phyloP scores from a whole-genome alignment of 2,113 vertebrate genomes.

The Ictalurus furcatus region DNA sequence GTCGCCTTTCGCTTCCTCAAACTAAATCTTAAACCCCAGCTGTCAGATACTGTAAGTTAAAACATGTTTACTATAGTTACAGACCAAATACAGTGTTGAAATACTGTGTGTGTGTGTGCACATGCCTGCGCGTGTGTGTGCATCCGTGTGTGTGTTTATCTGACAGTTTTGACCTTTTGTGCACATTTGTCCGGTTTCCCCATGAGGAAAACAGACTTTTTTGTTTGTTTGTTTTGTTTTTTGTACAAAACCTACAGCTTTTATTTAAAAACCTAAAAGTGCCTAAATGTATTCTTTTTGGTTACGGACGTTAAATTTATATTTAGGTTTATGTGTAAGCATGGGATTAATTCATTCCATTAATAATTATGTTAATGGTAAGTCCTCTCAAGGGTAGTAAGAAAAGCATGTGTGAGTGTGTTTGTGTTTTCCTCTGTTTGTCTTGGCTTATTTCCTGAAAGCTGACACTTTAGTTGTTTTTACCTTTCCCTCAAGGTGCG shows the following conservation, averaged over 20 bases:
- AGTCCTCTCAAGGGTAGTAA: neutral
- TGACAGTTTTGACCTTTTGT: neutral
- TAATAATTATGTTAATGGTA: neutral
- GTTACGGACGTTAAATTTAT: neutral
- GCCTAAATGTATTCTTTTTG: neutral
- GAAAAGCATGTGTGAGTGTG: neutral
- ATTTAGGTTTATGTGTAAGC: neutral
- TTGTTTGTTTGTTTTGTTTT: neutral
- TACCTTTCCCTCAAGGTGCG: constrained; percentile 77
- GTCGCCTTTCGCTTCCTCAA: constrained; percentile 93
- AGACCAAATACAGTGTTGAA: neutral
- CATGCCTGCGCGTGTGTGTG: neutral
- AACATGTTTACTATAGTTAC: neutral
- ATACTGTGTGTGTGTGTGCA: neutral
- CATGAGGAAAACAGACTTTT: neutral
- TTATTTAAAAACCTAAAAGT: neutral
- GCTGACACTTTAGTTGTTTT: neutral
- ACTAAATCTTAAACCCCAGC: constrained; percentile 87
- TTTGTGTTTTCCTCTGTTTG: neutral
- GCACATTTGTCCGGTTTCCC: neutral
- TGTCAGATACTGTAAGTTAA: constrained; percentile 86
- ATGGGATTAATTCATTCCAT: neutral
- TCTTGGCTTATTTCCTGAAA: neutral
- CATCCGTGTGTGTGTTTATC: constrained; percentile 1
- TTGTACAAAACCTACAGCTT: neutral